Evolutionary conservation across 2,797 vertebrate species (phyloP).

Genomic region (Enteromius unitaeniatus): DNA sequence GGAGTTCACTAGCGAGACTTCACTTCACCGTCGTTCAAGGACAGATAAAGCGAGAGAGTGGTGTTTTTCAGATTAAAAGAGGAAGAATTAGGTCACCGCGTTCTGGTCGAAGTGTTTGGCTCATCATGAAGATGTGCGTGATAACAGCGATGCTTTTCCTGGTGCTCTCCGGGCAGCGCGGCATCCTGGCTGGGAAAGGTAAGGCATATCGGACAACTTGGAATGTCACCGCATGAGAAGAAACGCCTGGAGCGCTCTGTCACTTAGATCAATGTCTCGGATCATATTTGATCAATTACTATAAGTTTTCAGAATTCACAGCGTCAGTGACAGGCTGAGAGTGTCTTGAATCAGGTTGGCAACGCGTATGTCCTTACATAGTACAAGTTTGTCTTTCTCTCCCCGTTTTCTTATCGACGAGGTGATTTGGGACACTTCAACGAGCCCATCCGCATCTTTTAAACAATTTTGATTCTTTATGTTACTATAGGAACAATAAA

Average conservation of each 20-base stretch:
- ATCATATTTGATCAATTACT: neutral
- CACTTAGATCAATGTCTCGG: neutral
- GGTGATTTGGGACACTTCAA: neutral
- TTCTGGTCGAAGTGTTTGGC: constrained; percentile 44
- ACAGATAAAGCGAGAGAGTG: constrained; percentile 32
- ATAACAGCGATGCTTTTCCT: constrained; percentile 67
- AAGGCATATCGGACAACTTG: constrained; percentile 67
- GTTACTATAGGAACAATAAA: neutral
- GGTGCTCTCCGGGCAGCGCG: constrained; percentile 74
- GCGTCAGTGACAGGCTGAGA: neutral
- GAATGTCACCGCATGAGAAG: constrained; percentile 38
- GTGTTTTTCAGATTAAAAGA: constrained; percentile 52
- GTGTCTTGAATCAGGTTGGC: constrained; percentile 6
- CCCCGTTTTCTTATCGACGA: neutral
- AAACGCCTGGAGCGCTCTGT: constrained; percentile 9
- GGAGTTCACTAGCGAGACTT: constrained; percentile 46
- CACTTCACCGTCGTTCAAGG: constrained; percentile 45
- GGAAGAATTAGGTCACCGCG: constrained; percentile 57
- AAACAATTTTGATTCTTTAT: neutral
- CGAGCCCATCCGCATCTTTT: neutral
- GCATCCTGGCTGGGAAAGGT: constrained; percentile 85
- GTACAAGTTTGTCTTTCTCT: constrained; percentile 26
- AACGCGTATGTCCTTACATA: neutral
- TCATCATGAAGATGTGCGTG: constrained; percentile 69
- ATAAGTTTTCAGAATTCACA: constrained; percentile 9